A percentile compares a stretch with the other conserved stretches of the same genome.
phyloP scores from a whole-genome alignment of 1,140 invertebrate species.

The Heliconius eleuchia region DNA sequence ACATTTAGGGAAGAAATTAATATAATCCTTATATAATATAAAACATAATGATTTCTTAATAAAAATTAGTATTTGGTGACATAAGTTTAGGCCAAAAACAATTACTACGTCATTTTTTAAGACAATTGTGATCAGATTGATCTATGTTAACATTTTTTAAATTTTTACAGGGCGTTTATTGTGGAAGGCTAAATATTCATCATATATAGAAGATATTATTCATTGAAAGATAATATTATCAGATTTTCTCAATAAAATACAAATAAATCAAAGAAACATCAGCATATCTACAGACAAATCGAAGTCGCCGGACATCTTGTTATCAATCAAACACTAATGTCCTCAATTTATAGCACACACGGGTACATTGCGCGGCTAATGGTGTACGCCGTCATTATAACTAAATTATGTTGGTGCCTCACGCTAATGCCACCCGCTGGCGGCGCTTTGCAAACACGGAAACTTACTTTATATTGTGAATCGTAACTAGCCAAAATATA shows the following conservation, averaged over 20 bases:
- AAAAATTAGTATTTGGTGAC: too few species aligned
- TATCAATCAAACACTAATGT: constrained; percentile 28
- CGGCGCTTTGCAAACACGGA: constrained; percentile 48
- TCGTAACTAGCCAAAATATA: constrained; percentile 5
- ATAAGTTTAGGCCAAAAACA: too few species aligned
- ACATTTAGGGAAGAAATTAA: too few species aligned
- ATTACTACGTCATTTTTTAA: too few species aligned
- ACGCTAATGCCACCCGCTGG: constrained; percentile 50
- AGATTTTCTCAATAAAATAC: not conserved
- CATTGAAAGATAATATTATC: too few species aligned
- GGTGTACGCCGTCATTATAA: constrained; percentile 60
- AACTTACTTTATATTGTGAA: constrained; percentile 39
- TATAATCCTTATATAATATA: too few species aligned
- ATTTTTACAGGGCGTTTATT: too few species aligned
- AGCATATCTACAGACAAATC: constrained; percentile 14
- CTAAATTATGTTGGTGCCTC: constrained; percentile 57
- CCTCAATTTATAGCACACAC: constrained; percentile 29
- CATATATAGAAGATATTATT: too few species aligned
- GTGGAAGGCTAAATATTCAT: too few species aligned
- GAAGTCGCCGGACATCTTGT: constrained; percentile 16
- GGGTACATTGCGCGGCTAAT: constrained; percentile 45
- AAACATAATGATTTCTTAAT: too few species aligned
- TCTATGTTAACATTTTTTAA: too few species aligned
- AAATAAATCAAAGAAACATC: not conserved
- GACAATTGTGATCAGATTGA: too few species aligned